Percentiles rank a stretch among this genome's conserved stretches.
phyloP scores from a whole-genome alignment of 2,113 vertebrate species.

The Leucopternis melanops region DNA sequence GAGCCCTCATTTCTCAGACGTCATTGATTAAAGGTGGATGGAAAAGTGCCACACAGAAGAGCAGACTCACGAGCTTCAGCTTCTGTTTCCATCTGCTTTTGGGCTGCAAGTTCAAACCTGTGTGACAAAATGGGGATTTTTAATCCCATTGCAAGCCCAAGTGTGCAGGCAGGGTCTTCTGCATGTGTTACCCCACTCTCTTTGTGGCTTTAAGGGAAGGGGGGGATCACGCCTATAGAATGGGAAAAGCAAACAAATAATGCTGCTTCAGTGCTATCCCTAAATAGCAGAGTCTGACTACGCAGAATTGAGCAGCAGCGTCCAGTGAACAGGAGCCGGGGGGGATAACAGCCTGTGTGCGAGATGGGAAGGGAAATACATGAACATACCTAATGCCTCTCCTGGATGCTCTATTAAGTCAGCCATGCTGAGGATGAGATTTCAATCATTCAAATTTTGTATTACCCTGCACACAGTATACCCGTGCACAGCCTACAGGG shows the following conservation, averaged over 20 bases:
- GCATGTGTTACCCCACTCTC: fast-evolving
- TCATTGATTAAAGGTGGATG: too few relatives aligned
- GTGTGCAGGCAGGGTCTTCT: not conserved
- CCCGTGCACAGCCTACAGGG: not conserved
- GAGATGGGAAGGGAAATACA: not conserved
- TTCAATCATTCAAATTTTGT: not conserved
- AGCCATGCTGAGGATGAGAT: not conserved
- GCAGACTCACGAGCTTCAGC: too few relatives aligned
- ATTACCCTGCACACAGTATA: not conserved
- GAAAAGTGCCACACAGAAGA: too few relatives aligned
- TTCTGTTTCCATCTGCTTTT: too few relatives aligned
- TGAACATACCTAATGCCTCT: not conserved
- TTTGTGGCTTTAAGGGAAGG: not conserved
- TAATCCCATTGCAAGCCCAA: not conserved
- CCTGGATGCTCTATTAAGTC: not conserved
- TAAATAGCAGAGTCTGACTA: not conserved
- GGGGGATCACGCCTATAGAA: not conserved
- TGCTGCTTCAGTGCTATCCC: not conserved
- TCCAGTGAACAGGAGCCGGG: not conserved
- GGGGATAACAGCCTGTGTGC: not conserved
- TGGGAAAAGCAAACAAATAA: not conserved
- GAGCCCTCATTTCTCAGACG: too few relatives aligned
- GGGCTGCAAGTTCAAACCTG: too few relatives aligned
- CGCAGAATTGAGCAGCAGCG: not conserved
- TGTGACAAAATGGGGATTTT: too few relatives aligned